Base-by-base conservation (phyloP, 1,140 invertebrate species). In the Scaptomyza pallida region DNA sequence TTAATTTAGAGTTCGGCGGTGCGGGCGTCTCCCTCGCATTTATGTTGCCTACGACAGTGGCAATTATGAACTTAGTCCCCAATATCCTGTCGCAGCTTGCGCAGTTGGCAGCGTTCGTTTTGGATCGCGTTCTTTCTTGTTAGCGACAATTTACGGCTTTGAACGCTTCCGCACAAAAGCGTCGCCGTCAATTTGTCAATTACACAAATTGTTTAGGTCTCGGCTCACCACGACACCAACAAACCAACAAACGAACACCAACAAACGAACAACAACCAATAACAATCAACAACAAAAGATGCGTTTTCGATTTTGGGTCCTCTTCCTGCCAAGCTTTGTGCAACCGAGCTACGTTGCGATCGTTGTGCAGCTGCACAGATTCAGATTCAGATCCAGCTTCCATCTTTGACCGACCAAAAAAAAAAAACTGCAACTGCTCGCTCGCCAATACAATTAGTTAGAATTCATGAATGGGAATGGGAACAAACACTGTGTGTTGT, bases 101-200 rank as follows among this genome's bases (percentile, higher is more conserved):
- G 16, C 21, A 21, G 48, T 57, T n/a, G n/a, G n/a, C 43, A 6
- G 13, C 16, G 52, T 16, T 16, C 62, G 57, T 37, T 61, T n/a
- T 61, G 52, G 64, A 55, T 56, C 62, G 70, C 62, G 52, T 16
- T 68, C 51, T n/a, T n/a, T 73, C 83, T 89, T 89, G 83, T 89
- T 89, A 89, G 83, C 79, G 83, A 89, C 83, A 89, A 89, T 89
- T 89, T 89, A 89, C 79, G 72, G 79, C 83, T 85, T 89, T 78
- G 82, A 88, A 76, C 83, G 82, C 82, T 88, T 88, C 82, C 82
- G 82, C 82, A 88, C 82, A 88, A 88, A 88, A 75, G 82, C 83
- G 75, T 52, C 60, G 82, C 85, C 88, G 89, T 89, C 89, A 90
- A 90, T 90, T 90, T 90, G 89, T 90, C 89, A 90, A 90, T 90